Evolutionary conservation across 1,140 invertebrate genomes (phyloP), one percentile per base, ranked within the genome.

Genomic region (Drosophila tani): DNA sequence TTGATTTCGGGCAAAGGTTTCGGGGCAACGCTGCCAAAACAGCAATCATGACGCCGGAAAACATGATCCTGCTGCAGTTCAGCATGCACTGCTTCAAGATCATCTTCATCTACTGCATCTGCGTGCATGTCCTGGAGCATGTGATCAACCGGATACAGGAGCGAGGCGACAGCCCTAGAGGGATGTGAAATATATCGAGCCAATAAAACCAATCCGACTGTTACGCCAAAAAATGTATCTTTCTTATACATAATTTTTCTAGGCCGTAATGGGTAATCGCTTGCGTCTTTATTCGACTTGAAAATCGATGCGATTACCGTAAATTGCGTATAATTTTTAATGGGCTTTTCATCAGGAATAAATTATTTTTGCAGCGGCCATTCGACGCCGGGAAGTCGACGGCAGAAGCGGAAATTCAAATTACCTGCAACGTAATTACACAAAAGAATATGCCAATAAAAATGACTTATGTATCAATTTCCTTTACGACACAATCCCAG

Each of bases 381-480:
- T 35, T 35, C 32, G 29, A 9, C 29, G 29, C 1, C 7, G 32
- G 32, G 29, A 32, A 7, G 29, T 2, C 7, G 32, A 11, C 32
- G 9, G 14, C 24, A 27, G 43, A 35, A 46, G 38, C 60, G 59
- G 78, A 88, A 88, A 90, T 88, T 88, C 81, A 88, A 88, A 90
- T 90, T 90, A 90, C 85, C 85, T 90, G 86, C 62, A 66, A 74
- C 63, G 82, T 90, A 90, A 90, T 90, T 90, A 90, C 86, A 90
- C 85, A 90, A 90, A 90, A 90, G 85, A 90, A 90, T 90, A 90
- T 90, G 85, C 85, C 85, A 90, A 90, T 90, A 90, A 90, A 90
- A 90, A 90, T 90, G 85, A 90, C 85, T 90, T 90, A 90, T 90
- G 85, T 90, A 90, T 91, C 85, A 90, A 90, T 90, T 90, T 90